phyloP scores from a whole-genome alignment of 2,113 vertebrate genomes.

The Pelobates fuscus region DNA sequence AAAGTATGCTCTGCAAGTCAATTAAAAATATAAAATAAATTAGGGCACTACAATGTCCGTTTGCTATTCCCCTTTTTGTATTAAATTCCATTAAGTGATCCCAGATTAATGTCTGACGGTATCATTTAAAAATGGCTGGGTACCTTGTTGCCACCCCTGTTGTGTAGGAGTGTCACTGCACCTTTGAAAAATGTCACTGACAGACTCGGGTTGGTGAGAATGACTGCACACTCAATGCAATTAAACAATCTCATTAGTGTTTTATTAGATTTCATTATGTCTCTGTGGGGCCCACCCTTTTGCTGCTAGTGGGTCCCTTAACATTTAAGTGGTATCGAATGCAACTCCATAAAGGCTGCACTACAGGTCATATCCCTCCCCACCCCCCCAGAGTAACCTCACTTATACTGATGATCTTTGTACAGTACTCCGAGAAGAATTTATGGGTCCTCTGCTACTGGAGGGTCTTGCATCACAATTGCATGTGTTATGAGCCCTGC shows the following conservation, averaged over 20 bases:
- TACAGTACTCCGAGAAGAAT: constrained; percentile 27
- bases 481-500: constrained; percentile 32
- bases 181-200: constrained; percentile 16
- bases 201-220: constrained; percentile 13
- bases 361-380: constrained; percentile 22
- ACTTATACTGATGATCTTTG: constrained; percentile 25
- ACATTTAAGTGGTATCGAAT: constrained; percentile 22
- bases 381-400: constrained; percentile 2
- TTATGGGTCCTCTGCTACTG: constrained; percentile 15
- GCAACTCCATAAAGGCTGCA: constrained; percentile 27
- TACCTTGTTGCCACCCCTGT: neutral
- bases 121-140: too few relatives aligned
- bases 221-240: constrained; percentile 48
- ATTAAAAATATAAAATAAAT: too few relatives aligned
- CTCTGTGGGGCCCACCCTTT: constrained; percentile 9
- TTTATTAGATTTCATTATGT: constrained; percentile 4
- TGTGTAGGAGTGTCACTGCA: constrained; percentile 14
- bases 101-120: too few relatives aligned
- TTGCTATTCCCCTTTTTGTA: too few relatives aligned
- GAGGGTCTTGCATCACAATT: constrained; percentile 24
- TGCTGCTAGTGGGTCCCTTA: constrained; percentile 39
- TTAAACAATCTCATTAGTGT: constrained; percentile 30
- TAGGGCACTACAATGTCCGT: too few relatives aligned
- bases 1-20: too few relatives aligned
- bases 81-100: too few relatives aligned